Conservation (phyloP, 2,797 vertebrate species). For the Sphenopsis melanotis region DNA sequence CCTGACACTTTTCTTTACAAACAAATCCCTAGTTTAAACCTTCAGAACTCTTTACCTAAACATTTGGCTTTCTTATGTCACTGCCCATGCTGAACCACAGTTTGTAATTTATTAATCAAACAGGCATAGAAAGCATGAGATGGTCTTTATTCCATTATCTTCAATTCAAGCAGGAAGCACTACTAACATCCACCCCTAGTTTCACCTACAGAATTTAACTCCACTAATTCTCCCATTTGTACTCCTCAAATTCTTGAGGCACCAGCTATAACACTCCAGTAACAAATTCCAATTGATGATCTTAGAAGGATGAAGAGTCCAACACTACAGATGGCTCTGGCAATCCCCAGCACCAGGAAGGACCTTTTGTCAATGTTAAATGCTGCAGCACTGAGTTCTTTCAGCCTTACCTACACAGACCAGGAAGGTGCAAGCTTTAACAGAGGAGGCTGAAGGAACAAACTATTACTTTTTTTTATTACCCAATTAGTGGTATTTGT, state of each 20-base stretch:
- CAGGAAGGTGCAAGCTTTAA: not conserved
- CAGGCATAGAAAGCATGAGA: not conserved
- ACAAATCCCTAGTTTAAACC: not conserved
- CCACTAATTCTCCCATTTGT: not conserved
- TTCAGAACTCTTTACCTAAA: not conserved
- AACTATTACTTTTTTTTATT: not conserved
- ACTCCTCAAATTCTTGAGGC: not conserved
- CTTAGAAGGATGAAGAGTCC: not conserved
- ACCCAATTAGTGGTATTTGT: not conserved
- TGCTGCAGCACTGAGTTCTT: not conserved
- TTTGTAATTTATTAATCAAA: not conserved
- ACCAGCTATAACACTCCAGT: not conserved
- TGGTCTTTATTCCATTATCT: rapidly evolving
- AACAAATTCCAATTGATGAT: not conserved
- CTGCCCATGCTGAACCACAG: rapidly evolving
- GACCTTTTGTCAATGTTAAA: not conserved
- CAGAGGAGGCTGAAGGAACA: not conserved
- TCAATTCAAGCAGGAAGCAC: not conserved
- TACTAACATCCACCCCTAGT: not conserved
- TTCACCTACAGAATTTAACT: not conserved
- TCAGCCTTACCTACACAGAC: not conserved
- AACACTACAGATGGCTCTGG: not conserved
- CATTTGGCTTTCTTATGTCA: not conserved
- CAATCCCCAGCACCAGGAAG: not conserved
- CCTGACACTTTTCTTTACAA: not conserved